Evolutionary conservation across 2,888 invertebrate species (phyloP).

Genomic region (Apotomis capreana): DNA sequence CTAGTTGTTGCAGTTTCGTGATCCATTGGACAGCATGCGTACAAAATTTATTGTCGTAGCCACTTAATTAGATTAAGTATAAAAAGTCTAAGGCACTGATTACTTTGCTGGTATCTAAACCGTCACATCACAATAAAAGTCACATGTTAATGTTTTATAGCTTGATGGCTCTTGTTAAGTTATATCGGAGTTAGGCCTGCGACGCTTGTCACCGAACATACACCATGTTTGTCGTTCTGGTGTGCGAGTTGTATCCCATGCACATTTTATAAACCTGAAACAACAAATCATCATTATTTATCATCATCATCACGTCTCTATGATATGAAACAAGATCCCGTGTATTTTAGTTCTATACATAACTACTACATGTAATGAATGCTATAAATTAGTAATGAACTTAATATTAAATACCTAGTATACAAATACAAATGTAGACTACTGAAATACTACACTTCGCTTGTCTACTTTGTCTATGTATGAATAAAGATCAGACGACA

Average conservation of each 20-base stretch:
- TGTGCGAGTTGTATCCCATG: conserved; percentile 55
- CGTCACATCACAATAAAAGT: conserved; percentile 46
- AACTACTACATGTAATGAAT: too few species aligned
- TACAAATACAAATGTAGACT: neutral
- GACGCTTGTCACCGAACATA: conserved; percentile 65
- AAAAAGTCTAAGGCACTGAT: conserved; percentile 58
- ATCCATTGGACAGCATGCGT: conserved; percentile 77
- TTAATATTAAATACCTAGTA: neutral
- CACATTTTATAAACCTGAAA: conserved; percentile 69
- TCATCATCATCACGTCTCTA: too few species aligned
- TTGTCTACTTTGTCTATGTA: neutral
- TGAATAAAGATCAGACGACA: neutral
- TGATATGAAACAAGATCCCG: too few species aligned
- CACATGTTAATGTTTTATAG: conserved; percentile 44
- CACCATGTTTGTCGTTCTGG: conserved; percentile 56
- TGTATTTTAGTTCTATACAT: too few species aligned
- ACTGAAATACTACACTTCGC: neutral
- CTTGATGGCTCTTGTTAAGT: conserved; percentile 56
- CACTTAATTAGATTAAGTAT: conserved; percentile 50
- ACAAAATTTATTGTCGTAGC: conserved; percentile 46
- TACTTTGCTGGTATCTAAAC: conserved; percentile 52
- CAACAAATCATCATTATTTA: conserved; percentile 8
- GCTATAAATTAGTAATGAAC: too few species aligned
- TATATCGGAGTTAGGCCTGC: conserved; percentile 62
- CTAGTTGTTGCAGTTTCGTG: conserved; percentile 60